Evolutionary conservation across 2,888 invertebrate genomes (phyloP).

Genomic region (Chloroclysta siterata): DNA sequence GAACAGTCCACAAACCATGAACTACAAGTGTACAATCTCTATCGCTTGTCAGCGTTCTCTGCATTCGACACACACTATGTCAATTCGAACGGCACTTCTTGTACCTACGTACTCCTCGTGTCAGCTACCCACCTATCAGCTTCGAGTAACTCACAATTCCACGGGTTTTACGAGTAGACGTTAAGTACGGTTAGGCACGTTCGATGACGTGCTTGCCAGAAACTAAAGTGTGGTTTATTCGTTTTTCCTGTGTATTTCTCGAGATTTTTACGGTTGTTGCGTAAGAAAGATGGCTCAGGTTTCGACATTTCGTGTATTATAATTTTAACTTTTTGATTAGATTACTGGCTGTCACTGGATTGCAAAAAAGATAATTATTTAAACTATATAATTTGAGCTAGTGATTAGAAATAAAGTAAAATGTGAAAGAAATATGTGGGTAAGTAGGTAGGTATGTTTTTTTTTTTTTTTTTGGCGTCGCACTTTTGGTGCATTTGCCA

Average conservation of each 20-base stretch:
- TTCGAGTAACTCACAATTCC: slow-evolving; percentile 17
- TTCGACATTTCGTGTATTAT: background rate
- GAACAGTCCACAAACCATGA: too few relatives aligned
- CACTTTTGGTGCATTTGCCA: too few relatives aligned
- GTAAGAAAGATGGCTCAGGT: background rate
- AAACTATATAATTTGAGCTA: too few relatives aligned
- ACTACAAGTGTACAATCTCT: too few relatives aligned
- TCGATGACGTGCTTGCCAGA: slow-evolving; percentile 18
- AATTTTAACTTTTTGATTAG: background rate
- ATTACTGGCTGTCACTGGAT: background rate
- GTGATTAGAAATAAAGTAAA: too few relatives aligned
- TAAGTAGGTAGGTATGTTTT: too few relatives aligned
- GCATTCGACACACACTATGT: slow-evolving; percentile 24
- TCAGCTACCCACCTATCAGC: background rate
- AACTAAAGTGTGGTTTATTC: slow-evolving; percentile 21
- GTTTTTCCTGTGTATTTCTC: slow-evolving; percentile 9
- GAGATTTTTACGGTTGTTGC: slow-evolving; percentile 8
- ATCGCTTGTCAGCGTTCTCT: slow-evolving; percentile 2
- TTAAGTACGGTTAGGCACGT: slow-evolving; percentile 37
- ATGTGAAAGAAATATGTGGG: too few relatives aligned
- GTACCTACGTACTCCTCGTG: too few relatives aligned
- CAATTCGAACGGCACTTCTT: background rate
- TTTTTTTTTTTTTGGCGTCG: too few relatives aligned
- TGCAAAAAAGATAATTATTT: too few relatives aligned
- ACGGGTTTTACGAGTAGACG: slow-evolving; percentile 25